A percentile compares a stretch with the other conserved stretches of the same genome.
Conservation (phyloP, 2,888 invertebrate genomes). For the Agrochola lychnidis region DNA sequence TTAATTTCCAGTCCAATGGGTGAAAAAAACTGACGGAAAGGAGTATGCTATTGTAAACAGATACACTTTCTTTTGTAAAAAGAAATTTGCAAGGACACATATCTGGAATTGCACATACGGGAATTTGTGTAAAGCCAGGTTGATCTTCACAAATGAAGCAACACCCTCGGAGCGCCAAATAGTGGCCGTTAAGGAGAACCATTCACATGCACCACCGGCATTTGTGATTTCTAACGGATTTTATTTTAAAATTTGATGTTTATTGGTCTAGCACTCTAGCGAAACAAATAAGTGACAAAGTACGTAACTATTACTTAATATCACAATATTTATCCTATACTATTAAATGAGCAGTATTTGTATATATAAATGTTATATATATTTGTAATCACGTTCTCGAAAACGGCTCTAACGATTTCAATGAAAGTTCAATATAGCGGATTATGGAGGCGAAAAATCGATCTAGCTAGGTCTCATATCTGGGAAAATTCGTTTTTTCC, state of each 20-base stretch:
- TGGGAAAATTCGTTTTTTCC: too few species aligned
- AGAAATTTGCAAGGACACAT: slow-evolving; percentile 42
- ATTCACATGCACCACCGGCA: slow-evolving; percentile 78
- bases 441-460: too few species aligned
- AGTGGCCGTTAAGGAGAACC: slow-evolving; percentile 77
- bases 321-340: too few species aligned
- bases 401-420: too few species aligned
- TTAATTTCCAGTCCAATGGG: slow-evolving; percentile 54
- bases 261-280: too few species aligned
- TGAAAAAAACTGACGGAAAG: slow-evolving; percentile 61
- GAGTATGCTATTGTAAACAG: slow-evolving; percentile 66
- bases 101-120: slow-evolving; percentile 71
- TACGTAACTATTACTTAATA: too few species aligned
- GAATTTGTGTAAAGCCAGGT: slow-evolving; percentile 64
- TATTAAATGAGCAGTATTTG: too few species aligned
- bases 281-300: too few species aligned
- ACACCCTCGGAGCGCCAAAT: slow-evolving; percentile 25
- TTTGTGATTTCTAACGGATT: slow-evolving; percentile 63
- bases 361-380: too few species aligned
- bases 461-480: too few species aligned
- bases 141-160: slow-evolving; percentile 42
- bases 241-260: slow-evolving; percentile 52
- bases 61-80: slow-evolving; percentile 68
- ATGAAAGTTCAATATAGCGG: too few species aligned
- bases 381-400: too few species aligned